A percentile compares a stretch with the other conserved stretches of the same genome.
These are phyloP conservation scores for Carcinoscorpius rotundicauda DNA, from an alignment of 1,140 invertebrate species.

Conservation along the genomic window DNA sequence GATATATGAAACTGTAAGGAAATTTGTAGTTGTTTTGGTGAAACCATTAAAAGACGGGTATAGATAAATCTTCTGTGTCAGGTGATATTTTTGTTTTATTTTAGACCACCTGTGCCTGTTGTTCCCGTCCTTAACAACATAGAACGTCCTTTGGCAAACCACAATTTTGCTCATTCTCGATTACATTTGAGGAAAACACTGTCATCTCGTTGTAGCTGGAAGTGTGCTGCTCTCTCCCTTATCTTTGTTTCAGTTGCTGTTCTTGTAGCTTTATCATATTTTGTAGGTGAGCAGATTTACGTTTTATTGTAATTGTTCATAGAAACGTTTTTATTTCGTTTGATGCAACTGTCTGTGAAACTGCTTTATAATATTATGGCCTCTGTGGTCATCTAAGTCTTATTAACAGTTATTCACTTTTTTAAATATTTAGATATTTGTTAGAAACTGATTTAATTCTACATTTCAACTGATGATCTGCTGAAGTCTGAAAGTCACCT, in stretches of 20 bases:
- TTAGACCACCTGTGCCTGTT: constrained; percentile 6
- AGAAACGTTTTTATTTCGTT: neutral
- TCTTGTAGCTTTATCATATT: constrained; percentile 81
- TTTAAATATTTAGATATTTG: neutral
- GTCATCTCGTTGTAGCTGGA: constrained; percentile 86
- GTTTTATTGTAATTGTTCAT: neutral
- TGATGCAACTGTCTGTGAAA: neutral
- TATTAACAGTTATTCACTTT: constrained; percentile 5
- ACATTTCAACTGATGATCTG: neutral
- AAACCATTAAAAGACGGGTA: no score
- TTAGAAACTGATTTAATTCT: neutral
- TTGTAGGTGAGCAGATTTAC: constrained; percentile 61
- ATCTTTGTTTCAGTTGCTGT: constrained; percentile 75
- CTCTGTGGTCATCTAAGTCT: neutral
- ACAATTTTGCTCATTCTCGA: constrained; percentile 45
- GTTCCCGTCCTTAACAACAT: constrained; percentile 18
- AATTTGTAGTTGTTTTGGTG: no score
- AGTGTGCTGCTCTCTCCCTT: constrained; percentile 79
- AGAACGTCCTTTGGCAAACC: constrained; percentile 19
- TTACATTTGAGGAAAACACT: constrained; percentile 88
- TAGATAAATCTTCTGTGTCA: no score
- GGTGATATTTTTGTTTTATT: no score
- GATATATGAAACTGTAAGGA: no score
- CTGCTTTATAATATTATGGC: neutral
- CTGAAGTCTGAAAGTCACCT: no score